phyloP scores from a whole-genome alignment of 92 coral and sea anemone genomes.

The Palythoa caribaeorum region DNA sequence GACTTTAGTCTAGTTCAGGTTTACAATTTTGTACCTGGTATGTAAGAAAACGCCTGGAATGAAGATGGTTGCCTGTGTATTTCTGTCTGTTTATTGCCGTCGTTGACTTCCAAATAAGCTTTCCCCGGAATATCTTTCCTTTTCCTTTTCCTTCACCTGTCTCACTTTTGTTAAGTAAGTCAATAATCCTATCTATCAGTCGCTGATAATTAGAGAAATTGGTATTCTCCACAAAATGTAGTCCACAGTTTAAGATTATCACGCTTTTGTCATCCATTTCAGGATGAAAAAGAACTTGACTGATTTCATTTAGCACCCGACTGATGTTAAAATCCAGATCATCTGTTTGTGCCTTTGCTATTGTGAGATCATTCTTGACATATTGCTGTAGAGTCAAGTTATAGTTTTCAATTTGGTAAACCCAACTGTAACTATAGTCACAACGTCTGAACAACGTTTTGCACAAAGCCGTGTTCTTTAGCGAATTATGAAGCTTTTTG shows the following conservation, averaged over 20 bases:
- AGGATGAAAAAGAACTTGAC: slow-evolving; percentile 68
- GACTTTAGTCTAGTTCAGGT: too few species aligned
- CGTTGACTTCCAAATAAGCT: slow-evolving; percentile 89
- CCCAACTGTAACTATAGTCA: slow-evolving; percentile 84
- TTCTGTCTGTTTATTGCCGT: slow-evolving; percentile 82
- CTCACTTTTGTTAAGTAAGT: slow-evolving; percentile 54
- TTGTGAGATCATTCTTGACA: not conserved
- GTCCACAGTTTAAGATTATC: slow-evolving; percentile 80
- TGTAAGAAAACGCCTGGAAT: slow-evolving; percentile 81
- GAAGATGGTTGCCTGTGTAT: slow-evolving; percentile 58
- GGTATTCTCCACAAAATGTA: slow-evolving; percentile 79
- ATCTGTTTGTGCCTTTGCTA: not conserved
- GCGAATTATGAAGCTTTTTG: slow-evolving; percentile 70
- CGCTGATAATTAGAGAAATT: slow-evolving; percentile 81
- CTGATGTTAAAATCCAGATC: slow-evolving; percentile 21
- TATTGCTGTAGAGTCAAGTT: not conserved
- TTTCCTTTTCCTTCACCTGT: slow-evolving; percentile 21
- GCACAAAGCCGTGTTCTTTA: slow-evolving; percentile 74
- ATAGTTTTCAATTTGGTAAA: slow-evolving; percentile 66
- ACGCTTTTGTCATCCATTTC: slow-evolving; percentile 84
- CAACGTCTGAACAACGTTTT: slow-evolving; percentile 76
- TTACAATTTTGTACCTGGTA: slow-evolving; percentile 63
- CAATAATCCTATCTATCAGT: slow-evolving; percentile 71
- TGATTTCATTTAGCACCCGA: slow-evolving; percentile 41
- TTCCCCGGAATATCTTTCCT: slow-evolving; percentile 62